phyloP scores from a whole-genome alignment of 1,140 invertebrate species.

The Brachionus plicatilis region DNA sequence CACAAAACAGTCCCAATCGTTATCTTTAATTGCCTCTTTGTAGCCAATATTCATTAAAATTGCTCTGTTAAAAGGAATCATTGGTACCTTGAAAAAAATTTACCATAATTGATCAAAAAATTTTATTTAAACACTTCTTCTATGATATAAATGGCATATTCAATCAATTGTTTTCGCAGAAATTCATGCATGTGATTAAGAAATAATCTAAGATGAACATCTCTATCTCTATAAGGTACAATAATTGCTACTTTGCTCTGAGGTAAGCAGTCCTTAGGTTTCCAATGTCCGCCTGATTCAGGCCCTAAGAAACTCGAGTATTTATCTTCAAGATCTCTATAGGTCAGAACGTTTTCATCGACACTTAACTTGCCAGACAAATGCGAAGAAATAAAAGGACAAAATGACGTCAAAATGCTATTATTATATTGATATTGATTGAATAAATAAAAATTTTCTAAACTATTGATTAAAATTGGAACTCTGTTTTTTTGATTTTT shows the following conservation, averaged over 20 bases:
- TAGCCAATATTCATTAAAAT: constrained; percentile 87
- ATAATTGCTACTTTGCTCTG: constrained; percentile 60
- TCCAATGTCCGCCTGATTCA: constrained; percentile 65
- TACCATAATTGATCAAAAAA: constrained; percentile 18
- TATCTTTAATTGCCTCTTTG: constrained; percentile 61
- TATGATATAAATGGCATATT: constrained; percentile 52
- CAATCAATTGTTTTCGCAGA: constrained; percentile 48
- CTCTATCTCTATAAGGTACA: constrained; percentile 50
- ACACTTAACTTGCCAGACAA: neutral
- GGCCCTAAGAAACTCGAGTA: neutral
- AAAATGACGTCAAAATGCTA: neutral
- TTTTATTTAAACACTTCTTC: constrained; percentile 47
- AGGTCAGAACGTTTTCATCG: neutral
- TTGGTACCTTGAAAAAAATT: constrained; percentile 56
- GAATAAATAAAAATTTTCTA: neutral
- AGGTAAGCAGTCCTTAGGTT: constrained; percentile 67
- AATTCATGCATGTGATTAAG: constrained; percentile 50
- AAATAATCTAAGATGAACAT: constrained; percentile 54
- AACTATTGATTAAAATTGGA: neutral
- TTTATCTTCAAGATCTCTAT: neutral
- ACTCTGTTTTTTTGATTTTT: neutral
- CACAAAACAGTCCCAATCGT: constrained; percentile 75
- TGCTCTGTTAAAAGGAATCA: constrained; percentile 74
- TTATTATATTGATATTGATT: neutral
- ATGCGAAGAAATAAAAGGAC: neutral